These are phyloP conservation scores for Odontocolon sp. DNA, from an alignment of 2,888 invertebrate species.

Conservation along the genomic window DNA sequence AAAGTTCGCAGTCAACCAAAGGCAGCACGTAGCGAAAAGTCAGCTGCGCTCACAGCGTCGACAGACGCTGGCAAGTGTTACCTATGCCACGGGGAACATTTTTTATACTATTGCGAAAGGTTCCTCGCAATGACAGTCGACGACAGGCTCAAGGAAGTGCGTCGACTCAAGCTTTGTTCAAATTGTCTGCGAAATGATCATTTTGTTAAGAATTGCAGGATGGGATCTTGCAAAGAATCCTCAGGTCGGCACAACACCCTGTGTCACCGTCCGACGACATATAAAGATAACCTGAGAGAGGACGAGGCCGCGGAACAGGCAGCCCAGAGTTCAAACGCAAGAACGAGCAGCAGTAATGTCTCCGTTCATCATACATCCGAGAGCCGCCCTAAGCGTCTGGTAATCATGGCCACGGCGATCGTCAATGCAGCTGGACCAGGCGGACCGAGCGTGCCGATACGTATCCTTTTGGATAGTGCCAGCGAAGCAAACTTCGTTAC, in stretches of 20 bases:
- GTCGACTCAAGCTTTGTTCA: conserved; percentile 30
- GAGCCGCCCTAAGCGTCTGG: neutral
- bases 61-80: conserved; percentile 19
- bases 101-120: conserved; percentile 35
- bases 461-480: conserved; percentile 48
- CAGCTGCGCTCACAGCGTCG: conserved; percentile 13
- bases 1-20: conserved; percentile 7
- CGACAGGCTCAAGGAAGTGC: conserved; percentile 33
- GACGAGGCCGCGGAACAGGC: too few relatives aligned
- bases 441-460: conserved; percentile 16
- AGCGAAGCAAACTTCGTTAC: conserved; percentile 51
- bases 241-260: conserved; percentile 50
- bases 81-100: conserved; percentile 46
- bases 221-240: conserved; percentile 50
- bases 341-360: conserved; percentile 13
- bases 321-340: neutral
- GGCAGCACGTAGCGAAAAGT: neutral
- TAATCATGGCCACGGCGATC: conserved; percentile 47
- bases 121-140: conserved; percentile 40
- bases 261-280: conserved; percentile 13
- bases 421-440: conserved; percentile 26
- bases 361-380: conserved; percentile 19
- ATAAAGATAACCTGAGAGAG: too few relatives aligned
- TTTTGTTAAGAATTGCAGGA: conserved; percentile 42
- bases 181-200: conserved; percentile 51